A percentile compares a stretch with the other conserved stretches of the same genome.
Evolutionary conservation across 1,140 invertebrate species (phyloP).

Genomic region (Cylas formicarius): DNA sequence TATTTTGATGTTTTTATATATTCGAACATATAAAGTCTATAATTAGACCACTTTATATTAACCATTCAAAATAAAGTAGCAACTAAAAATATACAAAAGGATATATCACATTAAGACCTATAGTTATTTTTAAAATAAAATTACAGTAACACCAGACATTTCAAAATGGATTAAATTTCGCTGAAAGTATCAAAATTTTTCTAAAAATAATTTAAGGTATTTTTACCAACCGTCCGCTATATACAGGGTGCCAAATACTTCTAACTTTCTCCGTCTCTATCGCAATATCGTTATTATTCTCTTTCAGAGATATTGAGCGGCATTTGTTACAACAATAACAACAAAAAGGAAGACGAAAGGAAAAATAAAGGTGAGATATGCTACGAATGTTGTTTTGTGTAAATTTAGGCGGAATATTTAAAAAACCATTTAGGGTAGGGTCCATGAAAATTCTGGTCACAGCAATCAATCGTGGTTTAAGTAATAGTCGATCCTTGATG

Average conservation of each 20-base stretch:
- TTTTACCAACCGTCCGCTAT: neutral
- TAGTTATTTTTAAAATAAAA: constrained; percentile 9
- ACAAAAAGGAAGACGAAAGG: constrained; percentile 70
- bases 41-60: constrained; percentile 12
- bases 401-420: neutral
- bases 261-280: neutral
- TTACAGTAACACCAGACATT: too few species aligned
- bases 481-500: neutral
- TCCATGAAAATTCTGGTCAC: neutral
- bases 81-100: constrained; percentile 18
- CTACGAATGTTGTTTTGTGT: neutral
- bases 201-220: too few species aligned
- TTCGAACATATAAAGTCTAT: constrained; percentile 9
- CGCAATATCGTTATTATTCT: constrained; percentile 35
- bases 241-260: neutral
- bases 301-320: constrained; percentile 79
- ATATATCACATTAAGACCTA: constrained; percentile 14
- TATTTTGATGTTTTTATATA: constrained; percentile 3
- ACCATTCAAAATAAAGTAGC: constrained; percentile 12
- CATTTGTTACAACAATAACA: constrained; percentile 66
- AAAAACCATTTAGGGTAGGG: neutral
- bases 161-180: constrained; percentile 1
- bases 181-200: neutral
- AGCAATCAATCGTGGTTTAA: neutral
- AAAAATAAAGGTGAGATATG: constrained; percentile 62